phyloP scores from a whole-genome alignment of 2,888 invertebrate genomes.

The Latrodectus elegans region DNA sequence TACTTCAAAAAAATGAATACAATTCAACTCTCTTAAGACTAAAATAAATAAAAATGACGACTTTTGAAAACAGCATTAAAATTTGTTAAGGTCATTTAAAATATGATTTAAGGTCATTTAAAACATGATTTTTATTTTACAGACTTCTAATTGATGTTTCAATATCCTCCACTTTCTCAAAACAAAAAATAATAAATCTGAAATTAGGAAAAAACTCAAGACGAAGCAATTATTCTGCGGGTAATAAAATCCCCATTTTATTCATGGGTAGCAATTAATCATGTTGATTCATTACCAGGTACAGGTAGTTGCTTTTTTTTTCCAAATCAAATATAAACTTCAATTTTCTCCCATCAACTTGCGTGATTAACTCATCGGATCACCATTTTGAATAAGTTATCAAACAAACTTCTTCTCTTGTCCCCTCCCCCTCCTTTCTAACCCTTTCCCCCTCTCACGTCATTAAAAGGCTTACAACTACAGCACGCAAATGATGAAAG shows the following conservation, averaged over 20 bases:
- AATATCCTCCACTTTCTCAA: too few relatives aligned
- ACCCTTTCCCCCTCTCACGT: constrained; percentile 8
- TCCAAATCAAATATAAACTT: constrained; percentile 6
- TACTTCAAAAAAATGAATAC: too few relatives aligned
- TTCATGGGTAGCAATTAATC: neutral
- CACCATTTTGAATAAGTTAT: constrained; percentile 61
- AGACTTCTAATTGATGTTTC: too few relatives aligned
- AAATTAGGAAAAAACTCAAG: too few relatives aligned
- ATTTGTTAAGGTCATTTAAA: too few relatives aligned
- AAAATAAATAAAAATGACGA: too few relatives aligned
- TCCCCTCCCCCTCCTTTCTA: neutral
- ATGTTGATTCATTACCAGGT: constrained; percentile 2
- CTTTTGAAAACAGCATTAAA: too few relatives aligned
- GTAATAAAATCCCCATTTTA: neutral
- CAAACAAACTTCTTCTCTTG: constrained; percentile 30
- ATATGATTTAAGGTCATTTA: too few relatives aligned
- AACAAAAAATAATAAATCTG: too few relatives aligned
- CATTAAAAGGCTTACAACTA: constrained; percentile 43
- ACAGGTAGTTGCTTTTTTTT: neutral
- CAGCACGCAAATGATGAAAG: constrained; percentile 41
- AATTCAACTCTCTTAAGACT: too few relatives aligned
- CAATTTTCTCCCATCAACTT: constrained; percentile 34
- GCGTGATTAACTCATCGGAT: constrained; percentile 47
- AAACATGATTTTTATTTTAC: too few relatives aligned
- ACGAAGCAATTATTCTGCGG: neutral